phyloP scores from a whole-genome alignment of 2,888 invertebrate species.

The Pasiphila rectangulata region DNA sequence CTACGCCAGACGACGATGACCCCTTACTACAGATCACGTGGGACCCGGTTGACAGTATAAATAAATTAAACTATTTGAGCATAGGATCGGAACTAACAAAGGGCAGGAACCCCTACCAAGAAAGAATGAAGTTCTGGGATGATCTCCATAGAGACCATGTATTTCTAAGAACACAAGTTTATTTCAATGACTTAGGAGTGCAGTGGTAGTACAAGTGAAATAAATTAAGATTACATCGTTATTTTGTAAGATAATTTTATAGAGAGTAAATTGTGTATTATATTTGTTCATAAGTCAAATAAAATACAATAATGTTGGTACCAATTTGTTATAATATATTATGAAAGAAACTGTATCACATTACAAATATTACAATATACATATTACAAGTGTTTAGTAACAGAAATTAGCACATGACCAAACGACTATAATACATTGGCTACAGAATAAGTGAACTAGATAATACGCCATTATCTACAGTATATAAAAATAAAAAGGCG shows the following conservation, averaged over 20 bases:
- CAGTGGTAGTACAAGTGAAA: conserved; percentile 39
- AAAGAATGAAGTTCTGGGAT: conserved; percentile 73
- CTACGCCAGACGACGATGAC: conserved; percentile 65
- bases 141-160: conserved; percentile 57
- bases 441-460: conserved; percentile 57
- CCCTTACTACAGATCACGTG: conserved; percentile 63
- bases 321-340: conserved; percentile 59
- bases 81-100: conserved; percentile 68
- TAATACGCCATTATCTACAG: conserved; percentile 49
- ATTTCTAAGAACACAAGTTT: conserved; percentile 54
- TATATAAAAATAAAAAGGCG: conserved; percentile 47
- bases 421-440: conserved; percentile 50
- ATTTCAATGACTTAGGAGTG: conserved; percentile 64
- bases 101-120: conserved; percentile 66
- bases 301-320: conserved; percentile 43
- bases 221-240: not conserved
- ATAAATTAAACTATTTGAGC: conserved; percentile 64
- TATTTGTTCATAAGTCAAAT: conserved; percentile 1
- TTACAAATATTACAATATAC: conserved; percentile 69
- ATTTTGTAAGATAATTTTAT: not conserved
- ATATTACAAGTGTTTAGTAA: conserved; percentile 49
- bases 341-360: conserved; percentile 61
- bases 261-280: too few species aligned
- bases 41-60: conserved; percentile 63
- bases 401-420: conserved; percentile 52